Percentiles rank a stretch among this genome's conserved stretches.
Conservation (phyloP, 2,113 vertebrate species). For the Elgaria multicarinata region DNA sequence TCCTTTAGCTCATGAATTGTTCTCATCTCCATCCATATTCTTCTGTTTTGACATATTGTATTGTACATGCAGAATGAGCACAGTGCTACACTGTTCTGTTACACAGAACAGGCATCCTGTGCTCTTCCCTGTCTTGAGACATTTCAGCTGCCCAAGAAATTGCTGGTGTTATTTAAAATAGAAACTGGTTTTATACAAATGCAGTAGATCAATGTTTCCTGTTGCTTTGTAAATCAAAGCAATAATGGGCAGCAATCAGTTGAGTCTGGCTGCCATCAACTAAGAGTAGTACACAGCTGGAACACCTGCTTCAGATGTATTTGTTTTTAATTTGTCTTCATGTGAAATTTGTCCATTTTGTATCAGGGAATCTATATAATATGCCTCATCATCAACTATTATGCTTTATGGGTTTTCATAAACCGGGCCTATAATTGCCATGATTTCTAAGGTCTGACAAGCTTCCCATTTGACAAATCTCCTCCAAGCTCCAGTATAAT, state of each 20-base stretch:
- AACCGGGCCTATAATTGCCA: background rate
- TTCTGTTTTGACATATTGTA: background rate
- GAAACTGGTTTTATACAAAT: background rate
- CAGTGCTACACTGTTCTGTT: background rate
- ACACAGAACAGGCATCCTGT: background rate
- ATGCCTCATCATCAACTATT: background rate
- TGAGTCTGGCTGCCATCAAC: background rate
- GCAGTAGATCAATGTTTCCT: background rate
- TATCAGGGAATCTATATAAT: background rate
- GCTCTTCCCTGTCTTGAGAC: background rate
- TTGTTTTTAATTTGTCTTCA: background rate
- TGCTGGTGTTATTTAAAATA: background rate
- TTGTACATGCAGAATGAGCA: background rate
- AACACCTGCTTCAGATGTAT: background rate
- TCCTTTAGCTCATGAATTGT: background rate
- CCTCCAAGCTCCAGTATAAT: background rate
- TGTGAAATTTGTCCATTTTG: background rate
- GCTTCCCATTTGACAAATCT: background rate
- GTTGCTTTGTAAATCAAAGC: background rate
- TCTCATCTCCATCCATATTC: background rate
- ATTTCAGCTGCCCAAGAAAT: background rate
- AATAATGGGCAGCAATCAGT: background rate
- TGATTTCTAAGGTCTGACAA: background rate
- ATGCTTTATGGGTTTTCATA: background rate
- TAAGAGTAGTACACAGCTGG: background rate